phyloP scores from a whole-genome alignment of 2,113 vertebrate species.

The Glaucidium brasilianum region DNA sequence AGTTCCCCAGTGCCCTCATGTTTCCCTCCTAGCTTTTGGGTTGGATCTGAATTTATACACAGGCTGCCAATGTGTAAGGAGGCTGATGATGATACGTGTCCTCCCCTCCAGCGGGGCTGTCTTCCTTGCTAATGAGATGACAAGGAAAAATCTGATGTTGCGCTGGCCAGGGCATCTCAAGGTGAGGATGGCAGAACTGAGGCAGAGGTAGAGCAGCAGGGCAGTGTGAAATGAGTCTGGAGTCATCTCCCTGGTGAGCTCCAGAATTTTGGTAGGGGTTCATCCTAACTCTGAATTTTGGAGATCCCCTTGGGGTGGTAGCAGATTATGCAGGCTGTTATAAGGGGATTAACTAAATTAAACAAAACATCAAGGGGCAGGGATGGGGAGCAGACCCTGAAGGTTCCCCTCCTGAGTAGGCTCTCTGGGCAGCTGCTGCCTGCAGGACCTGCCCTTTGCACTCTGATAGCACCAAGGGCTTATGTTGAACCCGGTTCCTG shows the following conservation, averaged over 20 bases:
- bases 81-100: constrained; percentile 5
- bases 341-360: not conserved
- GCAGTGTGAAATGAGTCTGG: not conserved
- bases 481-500: accelerated
- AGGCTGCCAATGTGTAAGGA: not conserved
- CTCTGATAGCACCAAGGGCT: not conserved
- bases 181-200: not conserved
- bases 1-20: accelerated
- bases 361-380: not conserved
- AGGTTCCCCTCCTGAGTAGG: not conserved
- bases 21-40: not conserved
- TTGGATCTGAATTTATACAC: not conserved
- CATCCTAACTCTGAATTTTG: not conserved
- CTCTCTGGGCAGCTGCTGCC: not conserved
- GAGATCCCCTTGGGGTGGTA: not conserved
- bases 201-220: not conserved
- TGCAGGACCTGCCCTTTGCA: not conserved
- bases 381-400: not conserved
- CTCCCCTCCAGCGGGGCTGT: constrained; percentile 34
- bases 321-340: not conserved
- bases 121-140: constrained; percentile 39
- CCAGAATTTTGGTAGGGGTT: not conserved
- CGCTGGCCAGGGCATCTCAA: not conserved
- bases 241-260: not conserved
- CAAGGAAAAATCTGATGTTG: not conserved